Evolutionary conservation across 1,140 invertebrate species (phyloP), one percentile per base, ranked within the genome.

Genomic region (Meteorus sp.): DNA sequence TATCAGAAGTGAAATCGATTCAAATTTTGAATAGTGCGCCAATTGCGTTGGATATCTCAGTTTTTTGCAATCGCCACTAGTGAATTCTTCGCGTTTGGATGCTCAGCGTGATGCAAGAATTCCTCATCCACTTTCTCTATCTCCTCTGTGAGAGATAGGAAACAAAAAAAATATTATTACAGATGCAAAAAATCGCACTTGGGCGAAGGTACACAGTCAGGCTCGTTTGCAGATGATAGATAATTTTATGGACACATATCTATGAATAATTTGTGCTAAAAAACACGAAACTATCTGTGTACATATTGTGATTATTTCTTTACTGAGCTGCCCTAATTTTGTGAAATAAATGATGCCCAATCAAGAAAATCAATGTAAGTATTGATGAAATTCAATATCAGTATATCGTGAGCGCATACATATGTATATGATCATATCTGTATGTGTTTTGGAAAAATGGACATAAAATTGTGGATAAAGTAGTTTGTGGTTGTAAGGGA

Each of bases 21-120:
- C 4, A 6, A 5, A 3, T 17, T 47, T 47, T n/a, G 44, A 47
- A 20, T 47, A 8, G 7, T 47, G 3, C 15, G 35, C 44, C 44
- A 27, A 8, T 27, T 27, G 11, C 17, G 44, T 22, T 27, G 20
- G 22, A n/a, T n/a, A n/a, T 25, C 22, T 1, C 15, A 23, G 3
- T 4, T 50, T 19, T 50, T 9, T 17, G 17, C 13, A 27, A 13
- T 2, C 11, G 17, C 35, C 8, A 15, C 8, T 39, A 50, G 47
- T 29, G 22, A 50, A 27, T 50, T 50, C 11, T 31, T 6, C 7
- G 47, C 29, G 25, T 27, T 50, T 23, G 22, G 47, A 50, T 50
- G 22, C 47, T 22, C 47, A 27, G 25, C 47, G 2, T 50, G 47
- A 3, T 2, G 2, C 19, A 23, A 2, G 22, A 15, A 29, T 9